These are phyloP conservation scores for Thunnus albacares DNA, from an alignment of 2,797 vertebrate genomes.

Conservation along the genomic window DNA sequence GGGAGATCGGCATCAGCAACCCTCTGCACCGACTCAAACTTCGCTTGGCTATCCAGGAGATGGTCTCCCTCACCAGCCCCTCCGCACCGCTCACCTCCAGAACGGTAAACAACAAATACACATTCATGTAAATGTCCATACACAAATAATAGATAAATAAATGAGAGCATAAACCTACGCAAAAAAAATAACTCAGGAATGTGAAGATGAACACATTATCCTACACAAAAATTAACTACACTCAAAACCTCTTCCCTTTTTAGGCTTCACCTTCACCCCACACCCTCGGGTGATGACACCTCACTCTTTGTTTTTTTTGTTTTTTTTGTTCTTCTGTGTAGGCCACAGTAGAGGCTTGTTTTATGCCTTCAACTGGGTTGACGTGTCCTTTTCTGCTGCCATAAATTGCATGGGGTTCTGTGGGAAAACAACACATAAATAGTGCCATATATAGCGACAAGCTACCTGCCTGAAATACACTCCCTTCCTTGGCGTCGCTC, in stretches of 20 bases:
- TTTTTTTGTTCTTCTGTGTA: slow-evolving; percentile 17
- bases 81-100: slow-evolving; percentile 95
- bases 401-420: slow-evolving; percentile 65
- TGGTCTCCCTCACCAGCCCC: slow-evolving; percentile 97
- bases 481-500: slow-evolving; percentile 76
- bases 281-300: slow-evolving; percentile 39
- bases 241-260: slow-evolving; percentile 29
- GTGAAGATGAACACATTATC: slow-evolving; percentile 14
- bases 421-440: slow-evolving; percentile 55
- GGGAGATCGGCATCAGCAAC: slow-evolving; percentile 98
- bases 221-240: slow-evolving; percentile 31
- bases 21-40: slow-evolving; percentile 95
- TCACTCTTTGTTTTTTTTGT: slow-evolving; percentile 37
- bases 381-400: slow-evolving; percentile 45
- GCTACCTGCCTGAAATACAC: slow-evolving; percentile 79
- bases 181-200: neutral
- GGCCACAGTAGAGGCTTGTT: slow-evolving; percentile 31
- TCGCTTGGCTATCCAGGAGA: slow-evolving; percentile 96
- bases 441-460: slow-evolving; percentile 61
- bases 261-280: slow-evolving; percentile 42
- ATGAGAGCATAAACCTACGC: neutral
- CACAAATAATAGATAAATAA: neutral
- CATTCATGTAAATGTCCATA: slow-evolving; percentile 8
- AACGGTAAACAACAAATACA: slow-evolving; percentile 83
- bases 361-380: slow-evolving; percentile 28